Evolutionary conservation across 2,888 invertebrate genomes (phyloP), one percentile per base, ranked within the genome.

Genomic region (Tribolium freemani): DNA sequence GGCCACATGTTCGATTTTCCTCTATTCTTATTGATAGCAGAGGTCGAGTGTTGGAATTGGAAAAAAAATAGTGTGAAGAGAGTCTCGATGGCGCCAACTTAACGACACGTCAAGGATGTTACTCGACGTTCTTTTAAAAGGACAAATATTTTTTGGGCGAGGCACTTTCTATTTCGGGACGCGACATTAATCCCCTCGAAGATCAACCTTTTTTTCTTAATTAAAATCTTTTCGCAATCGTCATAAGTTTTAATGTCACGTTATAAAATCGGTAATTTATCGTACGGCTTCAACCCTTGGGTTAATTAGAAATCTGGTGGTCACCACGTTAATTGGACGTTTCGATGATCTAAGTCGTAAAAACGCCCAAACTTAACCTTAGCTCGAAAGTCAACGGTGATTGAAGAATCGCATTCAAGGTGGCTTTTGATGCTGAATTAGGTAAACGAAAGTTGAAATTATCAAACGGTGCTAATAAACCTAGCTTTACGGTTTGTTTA

Each of bases 151-250:
- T 16, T 58, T 61, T 53, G 64, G 64, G 66, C 56, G 66, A 53
- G 66, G 66, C 66, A 54, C 54, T 66, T 53, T 66, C 66, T 66
- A 66, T 66, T 66, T 66, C 66, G 56, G 56, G 54, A n/a, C 30
- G 26, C 26, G 53, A 64, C 53, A 53, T 64, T 53, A 64, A 53
- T 63, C 50, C 63, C 9, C 57, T 26, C 21, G 3, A 21, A 21
- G 20, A 9, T 53, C 38, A 57, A 57, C 57, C 57, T 57, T 26
- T 54, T n/a, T 26, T 54, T 30, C 21, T 54, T 54, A 54, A 54
- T 26, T 26, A 21, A 54, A 3, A 54, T n/a, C 21, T 26, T 21
- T 53, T 11, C n/a, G 53, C 26, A 4, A 26, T 13, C 11, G 38
- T 31, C 56, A 44, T 57, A 57, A 57, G 3, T 44, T 13, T 13